Evolutionary conservation across 2,797 vertebrate genomes (phyloP).

Genomic region (Scyliorhinus canicula): DNA sequence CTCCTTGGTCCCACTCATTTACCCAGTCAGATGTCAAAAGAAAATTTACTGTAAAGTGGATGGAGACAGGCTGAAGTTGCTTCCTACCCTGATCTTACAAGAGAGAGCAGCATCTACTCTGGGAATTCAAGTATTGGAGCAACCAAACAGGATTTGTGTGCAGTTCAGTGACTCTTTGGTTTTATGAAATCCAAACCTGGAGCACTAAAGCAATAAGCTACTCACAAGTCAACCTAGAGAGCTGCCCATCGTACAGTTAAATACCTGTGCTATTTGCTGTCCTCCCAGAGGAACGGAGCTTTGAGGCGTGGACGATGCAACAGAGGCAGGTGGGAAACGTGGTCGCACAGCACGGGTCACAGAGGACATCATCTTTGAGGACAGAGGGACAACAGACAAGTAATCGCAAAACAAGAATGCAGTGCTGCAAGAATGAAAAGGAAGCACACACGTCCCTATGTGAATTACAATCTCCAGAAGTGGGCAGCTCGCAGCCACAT

Average conservation of each 20-base stretch:
- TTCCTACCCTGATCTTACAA: neutral
- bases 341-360: slow-evolving; percentile 72
- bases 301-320: slow-evolving; percentile 64
- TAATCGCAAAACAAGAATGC: slow-evolving; percentile 71
- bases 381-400: slow-evolving; percentile 78
- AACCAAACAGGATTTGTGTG: slow-evolving; percentile 24
- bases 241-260: slow-evolving; percentile 47
- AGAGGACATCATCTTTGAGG: slow-evolving; percentile 75
- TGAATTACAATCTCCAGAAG: neutral
- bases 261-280: slow-evolving; percentile 82
- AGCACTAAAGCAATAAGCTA: neutral
- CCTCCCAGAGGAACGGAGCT: slow-evolving; percentile 67
- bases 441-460: slow-evolving; percentile 48
- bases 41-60: neutral
- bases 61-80: neutral
- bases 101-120: neutral
- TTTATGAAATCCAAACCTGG: slow-evolving; percentile 11
- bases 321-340: slow-evolving; percentile 71
- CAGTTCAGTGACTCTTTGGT: slow-evolving; percentile 1
- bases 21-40: neutral
- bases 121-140: neutral
- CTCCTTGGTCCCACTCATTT: neutral
- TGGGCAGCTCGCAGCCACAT: neutral
- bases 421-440: slow-evolving; percentile 56
- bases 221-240: slow-evolving; percentile 40